A percentile compares a stretch with the other conserved stretches of the same genome.
Conservation (phyloP, 2,888 invertebrate genomes). For the Drosophila vallismaia region DNA sequence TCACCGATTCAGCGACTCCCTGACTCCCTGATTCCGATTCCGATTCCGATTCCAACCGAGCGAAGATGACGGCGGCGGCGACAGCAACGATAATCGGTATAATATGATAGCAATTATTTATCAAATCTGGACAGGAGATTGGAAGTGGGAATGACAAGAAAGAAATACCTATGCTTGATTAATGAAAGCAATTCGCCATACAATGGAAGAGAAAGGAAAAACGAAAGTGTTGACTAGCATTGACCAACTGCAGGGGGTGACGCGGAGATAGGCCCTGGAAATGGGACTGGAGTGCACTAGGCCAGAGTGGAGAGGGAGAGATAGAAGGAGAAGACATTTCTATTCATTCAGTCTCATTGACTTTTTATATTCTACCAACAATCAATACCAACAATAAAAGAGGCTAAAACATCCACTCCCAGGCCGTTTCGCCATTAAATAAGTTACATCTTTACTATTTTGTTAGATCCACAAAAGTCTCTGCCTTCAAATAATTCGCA, state of each 20-base stretch:
- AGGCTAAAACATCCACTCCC: background rate
- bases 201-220: conserved; percentile 63
- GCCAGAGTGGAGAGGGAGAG: background rate
- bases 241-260: conserved; percentile 31
- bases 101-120: conserved; percentile 78
- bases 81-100: conserved; percentile 77
- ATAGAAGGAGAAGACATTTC: conserved; percentile 47
- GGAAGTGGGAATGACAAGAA: conserved; percentile 4
- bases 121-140: conserved; percentile 33
- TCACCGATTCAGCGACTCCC: background rate
- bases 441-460: too few relatives aligned
- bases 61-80: conserved; percentile 70
- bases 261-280: background rate
- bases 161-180: conserved; percentile 66
- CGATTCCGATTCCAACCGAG: conserved; percentile 15
- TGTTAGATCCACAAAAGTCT: too few relatives aligned
- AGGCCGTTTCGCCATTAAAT: too few relatives aligned
- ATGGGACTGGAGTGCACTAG: background rate
- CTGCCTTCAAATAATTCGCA: too few relatives aligned
- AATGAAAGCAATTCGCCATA: conserved; percentile 68
- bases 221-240: conserved; percentile 72
- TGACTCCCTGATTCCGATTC: conserved; percentile 9
- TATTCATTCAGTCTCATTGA: conserved; percentile 61
- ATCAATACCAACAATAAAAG: conserved; percentile 33
- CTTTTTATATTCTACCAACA: conserved; percentile 25